Evolutionary conservation across 2,797 vertebrate species (phyloP), one percentile per base, ranked within the genome.

Genomic region (Microctenopoma stevenorrisi): DNA sequence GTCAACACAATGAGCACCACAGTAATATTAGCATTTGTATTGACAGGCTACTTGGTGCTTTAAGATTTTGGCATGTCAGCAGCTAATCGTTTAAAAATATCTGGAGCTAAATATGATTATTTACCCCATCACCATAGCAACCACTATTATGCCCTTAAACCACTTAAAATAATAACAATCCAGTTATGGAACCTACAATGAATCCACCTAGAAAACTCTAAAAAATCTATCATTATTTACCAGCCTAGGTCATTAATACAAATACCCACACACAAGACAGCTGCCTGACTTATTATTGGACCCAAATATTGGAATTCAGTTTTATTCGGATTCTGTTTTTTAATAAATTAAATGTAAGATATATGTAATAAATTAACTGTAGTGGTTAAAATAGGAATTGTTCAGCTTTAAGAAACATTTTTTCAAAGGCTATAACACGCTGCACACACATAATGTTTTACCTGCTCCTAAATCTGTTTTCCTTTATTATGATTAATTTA

Each of bases 1-100:
- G 18, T 65, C 51, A 75, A 68, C 51, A 73, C 58, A 81, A 71
- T 59, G 46, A 74, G 52, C 37, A 60, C 42, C 16, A n/a, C 68
- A 50, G 59, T 66, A 52, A 71, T 53, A 68, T 40, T 30, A 69
- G 65, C 37, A 26, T 72, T 55, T 64, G 49, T 63, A 64, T 30
- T 54, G 52, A 18, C 28, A 25, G 42, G 44, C 16, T 79, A 62
- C 76, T 74, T 70, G 50, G 65, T 58, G 55, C 33, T 70, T 72
- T 28, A 62, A 78, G 59, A 46, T 62, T 56, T 71, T 50, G 47
- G 49, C 56, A 73, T 74, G n/a, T 37, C 49, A 59, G 26, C 30
- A 47, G 52, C 26, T 59, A n/a, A 40, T 13, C 30, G 18, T 74
- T 59, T 8, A 35, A 58, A 67, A 12, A 25, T 51, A 28, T 53